A percentile compares a stretch with the other conserved stretches of the same genome.
Conservation (phyloP, 2,113 vertebrate species). For the Sigmodon hispidus region DNA sequence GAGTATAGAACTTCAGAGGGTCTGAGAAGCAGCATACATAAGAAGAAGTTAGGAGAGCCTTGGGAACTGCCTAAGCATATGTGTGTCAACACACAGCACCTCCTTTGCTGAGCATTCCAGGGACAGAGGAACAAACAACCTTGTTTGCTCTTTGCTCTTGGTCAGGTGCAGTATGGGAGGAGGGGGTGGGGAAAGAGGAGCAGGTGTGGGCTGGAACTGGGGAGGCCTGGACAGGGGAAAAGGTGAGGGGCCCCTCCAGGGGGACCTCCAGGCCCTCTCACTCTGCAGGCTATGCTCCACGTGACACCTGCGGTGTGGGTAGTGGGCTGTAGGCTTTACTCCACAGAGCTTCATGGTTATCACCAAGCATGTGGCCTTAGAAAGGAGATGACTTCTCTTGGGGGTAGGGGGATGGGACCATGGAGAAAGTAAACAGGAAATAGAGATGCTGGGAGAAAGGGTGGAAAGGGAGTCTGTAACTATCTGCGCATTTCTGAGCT, state of each 20-base stretch:
- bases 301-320: not conserved
- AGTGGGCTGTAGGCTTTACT: not conserved
- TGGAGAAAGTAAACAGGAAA: not conserved
- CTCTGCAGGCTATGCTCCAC: not conserved
- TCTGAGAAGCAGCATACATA: constrained; percentile 59
- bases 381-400: constrained; percentile 70
- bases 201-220: constrained; percentile 38
- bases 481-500: not conserved
- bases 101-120: not conserved
- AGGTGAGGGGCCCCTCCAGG: not conserved
- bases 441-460: not conserved
- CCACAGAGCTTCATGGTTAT: not conserved
- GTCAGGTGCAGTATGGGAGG: constrained; percentile 63
- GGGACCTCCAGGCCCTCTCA: not conserved
- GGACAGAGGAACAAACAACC: constrained; percentile 67
- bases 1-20: constrained; percentile 57
- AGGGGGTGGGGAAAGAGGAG: constrained; percentile 10
- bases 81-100: not conserved
- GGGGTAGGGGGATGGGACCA: not conserved
- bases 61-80: constrained; percentile 15
- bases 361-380: constrained; percentile 79
- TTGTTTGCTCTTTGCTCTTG: constrained; percentile 70
- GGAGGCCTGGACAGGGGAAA: not conserved
- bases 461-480: not conserved
- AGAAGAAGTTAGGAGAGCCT: constrained; percentile 57